These are phyloP conservation scores for Sycophila sp. DNA, from an alignment of 1,140 invertebrate genomes.

Conservation along the genomic window DNA sequence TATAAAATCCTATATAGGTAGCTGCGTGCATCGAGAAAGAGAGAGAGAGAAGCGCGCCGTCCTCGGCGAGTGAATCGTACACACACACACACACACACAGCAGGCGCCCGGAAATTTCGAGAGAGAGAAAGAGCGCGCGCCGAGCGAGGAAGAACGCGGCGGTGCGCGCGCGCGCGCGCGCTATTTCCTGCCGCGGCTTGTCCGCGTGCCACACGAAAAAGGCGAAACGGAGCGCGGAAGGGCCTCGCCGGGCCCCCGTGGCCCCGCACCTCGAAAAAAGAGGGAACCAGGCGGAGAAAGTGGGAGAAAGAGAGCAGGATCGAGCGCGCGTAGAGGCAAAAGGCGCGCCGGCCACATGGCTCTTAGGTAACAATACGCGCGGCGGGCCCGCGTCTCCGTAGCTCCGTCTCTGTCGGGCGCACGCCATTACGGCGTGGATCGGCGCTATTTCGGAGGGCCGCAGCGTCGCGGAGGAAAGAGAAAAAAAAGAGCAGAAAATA, in stretches of 20 bases:
- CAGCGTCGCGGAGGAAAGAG: not conserved
- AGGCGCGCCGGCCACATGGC: conserved; percentile 28
- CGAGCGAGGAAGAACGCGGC: not conserved
- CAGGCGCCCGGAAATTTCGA: conserved; percentile 17
- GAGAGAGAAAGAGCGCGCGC: not conserved
- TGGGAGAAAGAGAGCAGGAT: not conserved
- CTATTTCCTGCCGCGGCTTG: conserved; percentile 10
- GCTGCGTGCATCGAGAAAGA: not conserved
- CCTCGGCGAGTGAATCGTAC: too few relatives aligned
- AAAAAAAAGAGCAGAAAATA: conserved; percentile 2
- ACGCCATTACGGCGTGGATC: conserved; percentile 40
- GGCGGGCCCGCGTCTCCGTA: conserved; percentile 2
- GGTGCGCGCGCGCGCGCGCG: not conserved
- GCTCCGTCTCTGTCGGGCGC: not conserved
- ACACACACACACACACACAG: not conserved
- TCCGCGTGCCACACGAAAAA: not conserved
- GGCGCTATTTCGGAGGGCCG: conserved; percentile 29
- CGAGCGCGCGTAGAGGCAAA: conserved; percentile 8
- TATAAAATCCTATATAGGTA: not conserved
- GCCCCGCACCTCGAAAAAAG: too few relatives aligned
- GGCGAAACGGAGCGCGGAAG: too few relatives aligned
- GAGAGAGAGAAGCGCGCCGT: not conserved
- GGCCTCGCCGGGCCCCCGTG: too few relatives aligned
- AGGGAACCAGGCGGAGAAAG: too few relatives aligned
- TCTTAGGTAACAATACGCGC: conserved; percentile 19